A percentile compares a stretch with the other conserved stretches of the same genome.
Evolutionary conservation across 2,797 vertebrate species (phyloP).

Genomic region (Coregonus suidteri): DNA sequence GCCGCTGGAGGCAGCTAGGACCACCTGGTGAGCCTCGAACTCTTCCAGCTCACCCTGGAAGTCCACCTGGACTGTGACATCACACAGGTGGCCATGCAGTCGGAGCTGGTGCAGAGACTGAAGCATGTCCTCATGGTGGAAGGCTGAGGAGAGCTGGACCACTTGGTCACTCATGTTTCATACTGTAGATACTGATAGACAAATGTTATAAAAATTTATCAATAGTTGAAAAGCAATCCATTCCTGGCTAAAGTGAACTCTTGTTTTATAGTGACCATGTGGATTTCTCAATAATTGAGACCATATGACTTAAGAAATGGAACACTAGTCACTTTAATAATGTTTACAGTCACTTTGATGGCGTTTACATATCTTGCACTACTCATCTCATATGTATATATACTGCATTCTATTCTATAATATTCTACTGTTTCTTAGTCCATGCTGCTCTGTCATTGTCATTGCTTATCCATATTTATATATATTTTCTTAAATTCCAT

Average conservation of each 20-base stretch:
- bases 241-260: background rate
- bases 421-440: too few species aligned
- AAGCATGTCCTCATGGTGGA: slow-evolving; percentile 83
- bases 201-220: background rate
- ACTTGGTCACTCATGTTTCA: slow-evolving; percentile 81
- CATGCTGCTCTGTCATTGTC: too few species aligned
- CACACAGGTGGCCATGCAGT: slow-evolving; percentile 85
- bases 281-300: background rate
- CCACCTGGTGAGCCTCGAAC: slow-evolving; percentile 89
- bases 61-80: slow-evolving; percentile 88
- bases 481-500: too few species aligned
- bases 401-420: too few species aligned
- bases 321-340: too few species aligned
- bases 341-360: too few species aligned
- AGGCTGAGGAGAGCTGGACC: slow-evolving; percentile 84
- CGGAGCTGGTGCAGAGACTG: slow-evolving; percentile 87
- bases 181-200: slow-evolving; percentile 37
- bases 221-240: background rate
- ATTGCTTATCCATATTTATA: too few species aligned
- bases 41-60: slow-evolving; percentile 83
- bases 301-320: too few species aligned
- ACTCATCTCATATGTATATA: too few species aligned
- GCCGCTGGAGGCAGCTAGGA: slow-evolving; percentile 91
- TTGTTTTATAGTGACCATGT: background rate
- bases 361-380: too few species aligned